Base-by-base conservation (phyloP, 1,140 invertebrate species). In the Calliphora vicina region DNA sequence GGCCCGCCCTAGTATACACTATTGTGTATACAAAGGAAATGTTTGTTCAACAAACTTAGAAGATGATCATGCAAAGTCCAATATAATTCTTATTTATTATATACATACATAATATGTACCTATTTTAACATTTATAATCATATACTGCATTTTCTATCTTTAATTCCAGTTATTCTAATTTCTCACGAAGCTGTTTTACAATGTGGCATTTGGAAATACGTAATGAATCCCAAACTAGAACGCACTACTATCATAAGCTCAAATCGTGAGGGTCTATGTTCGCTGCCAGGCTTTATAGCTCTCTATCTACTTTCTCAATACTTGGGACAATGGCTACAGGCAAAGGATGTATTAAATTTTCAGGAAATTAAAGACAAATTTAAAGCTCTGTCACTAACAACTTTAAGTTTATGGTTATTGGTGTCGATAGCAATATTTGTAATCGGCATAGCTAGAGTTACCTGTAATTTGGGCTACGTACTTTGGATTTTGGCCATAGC, bases 201-300 rank as follows among this genome's bases (percentile, higher is more conserved):
- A 20, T 86, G 87, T 81, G 94, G 94, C 10, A 87, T 97, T 10
- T 92, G 94, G 73, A 86, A 94, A 2, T 98, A 95, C 93, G 93
- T 98, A 15, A 92, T 98, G 72, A 92, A 93, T 83, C 91, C 84
- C 15, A 2, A 93, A 61, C 86, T 90, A 13, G 89, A 91, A 0
- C 91, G 94, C 76, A 88, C 91, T 27, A 93, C 93, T 85, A 93
- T 98, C 76, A 67, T 98, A 0, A 92, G 93, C 83, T 95, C 97
- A 0, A 99, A 99, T 91, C 93, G 96, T 85, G 98, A 99, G 92
- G 98, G 98, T 0, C 91, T 99, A 57, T 93, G 94, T 43, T 98
- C 97, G 0, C 91, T 94, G 35, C 91, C 95, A 2, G 98, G 98
- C 1, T 99, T 97, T 90, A 89, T 97, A 15, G 93, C 94, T 4